Base-by-base conservation (phyloP, 1,140 invertebrate species). In the Plutomurus gul region DNA sequence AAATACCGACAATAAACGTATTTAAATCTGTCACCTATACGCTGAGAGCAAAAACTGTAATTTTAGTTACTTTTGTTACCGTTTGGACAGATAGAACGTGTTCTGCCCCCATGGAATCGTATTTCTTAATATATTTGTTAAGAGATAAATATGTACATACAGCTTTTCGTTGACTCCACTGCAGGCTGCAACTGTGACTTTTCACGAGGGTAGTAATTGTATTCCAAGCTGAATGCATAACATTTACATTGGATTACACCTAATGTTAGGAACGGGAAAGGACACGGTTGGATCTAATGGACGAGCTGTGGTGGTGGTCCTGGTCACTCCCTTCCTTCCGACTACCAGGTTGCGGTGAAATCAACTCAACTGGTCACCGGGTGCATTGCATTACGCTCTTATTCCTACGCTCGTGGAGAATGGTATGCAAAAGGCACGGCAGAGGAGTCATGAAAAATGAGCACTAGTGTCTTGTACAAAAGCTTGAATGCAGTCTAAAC, bases 281-380 rank as follows among this genome's bases (percentile, higher is more conserved):
- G 46, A 39, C 7, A 0, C 40, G 4, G 36, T 46, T 43, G 36
- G 27, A 7, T 16, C 18, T 73, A 73, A 73, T 73, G 71, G 71
- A 4, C 22, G n/a, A n/a, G n/a, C n/a, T n/a, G n/a, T 73, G 18
- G 13, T 39, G 22, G 8, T 65, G 47, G 49, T 76, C 51, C 47
- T 65, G 33, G 8, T 33, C n/a, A 8, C n/a, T 43, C 8, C 8
- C 37, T 43, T 43, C n/a, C 40, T 43, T 5, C 25, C 4, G 27
- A 36, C 27, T 3, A 33, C 33, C 20, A 22, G 25, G n/a, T 65
- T 65, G 27, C 56, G 56, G 56, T 22, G 1, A 8, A 18, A n/a
- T 43, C 8, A 43, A 65, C 18, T 4, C 76, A 71, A 71, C 60
- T 78, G 46, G 70, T 78, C 77, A 78, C 71, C 46, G 71, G 70